Conservation (phyloP, 92 coral and sea anemone species). For the Pocillopora meandrina region DNA sequence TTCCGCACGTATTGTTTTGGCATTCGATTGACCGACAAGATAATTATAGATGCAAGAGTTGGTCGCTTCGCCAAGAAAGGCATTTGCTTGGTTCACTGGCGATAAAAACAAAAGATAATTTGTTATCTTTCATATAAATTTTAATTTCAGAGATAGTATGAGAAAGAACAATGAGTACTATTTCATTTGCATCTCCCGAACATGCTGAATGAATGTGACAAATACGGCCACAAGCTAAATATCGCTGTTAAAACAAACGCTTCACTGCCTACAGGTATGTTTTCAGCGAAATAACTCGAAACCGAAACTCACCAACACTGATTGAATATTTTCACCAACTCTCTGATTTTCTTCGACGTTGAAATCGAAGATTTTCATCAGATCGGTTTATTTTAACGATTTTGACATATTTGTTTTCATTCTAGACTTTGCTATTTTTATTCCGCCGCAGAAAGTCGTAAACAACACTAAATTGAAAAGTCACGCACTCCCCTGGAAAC, state of each 20-base stretch:
- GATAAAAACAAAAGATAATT: slow-evolving; percentile 34
- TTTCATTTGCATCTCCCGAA: slow-evolving; percentile 15
- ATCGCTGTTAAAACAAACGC: not conserved
- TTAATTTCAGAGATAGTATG: slow-evolving; percentile 17
- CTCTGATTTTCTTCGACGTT: not conserved
- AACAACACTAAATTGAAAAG: slow-evolving; percentile 26
- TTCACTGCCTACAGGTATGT: slow-evolving; percentile 2
- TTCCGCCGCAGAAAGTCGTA: slow-evolving; percentile 17
- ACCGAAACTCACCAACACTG: not conserved
- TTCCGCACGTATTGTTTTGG: slow-evolving; percentile 19
- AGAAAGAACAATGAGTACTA: not conserved
- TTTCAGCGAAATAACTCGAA: not conserved
- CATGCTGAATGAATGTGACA: not conserved
- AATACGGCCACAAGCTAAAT: not conserved
- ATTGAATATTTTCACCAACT: not conserved
- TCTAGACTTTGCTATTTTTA: slow-evolving; percentile 31
- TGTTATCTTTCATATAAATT: slow-evolving; percentile 16
- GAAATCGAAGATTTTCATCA: not conserved
- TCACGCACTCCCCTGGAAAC: slow-evolving; percentile 34
- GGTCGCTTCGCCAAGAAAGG: slow-evolving; percentile 3
- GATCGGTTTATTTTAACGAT: not conserved
- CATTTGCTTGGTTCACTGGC: not conserved
- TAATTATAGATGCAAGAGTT: not conserved
- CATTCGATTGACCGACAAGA: slow-evolving; percentile 16
- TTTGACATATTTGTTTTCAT: slow-evolving; percentile 29